Evolutionary conservation across 2,888 invertebrate species (phyloP), one percentile per base, ranked within the genome.

Genomic region (Invenusta paracnida): DNA sequence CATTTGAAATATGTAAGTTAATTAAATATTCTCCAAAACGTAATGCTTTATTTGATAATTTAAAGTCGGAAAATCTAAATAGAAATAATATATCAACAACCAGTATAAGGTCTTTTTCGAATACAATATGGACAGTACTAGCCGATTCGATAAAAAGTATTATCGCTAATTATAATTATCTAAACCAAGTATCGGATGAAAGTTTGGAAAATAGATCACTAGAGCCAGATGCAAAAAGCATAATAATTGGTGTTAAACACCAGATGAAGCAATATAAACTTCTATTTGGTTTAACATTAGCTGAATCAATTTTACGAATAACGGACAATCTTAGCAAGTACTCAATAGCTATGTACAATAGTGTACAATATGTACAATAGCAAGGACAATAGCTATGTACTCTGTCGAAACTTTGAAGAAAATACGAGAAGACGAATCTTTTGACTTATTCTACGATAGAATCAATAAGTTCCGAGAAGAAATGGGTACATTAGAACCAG

Each of bases 381-480:
- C 11, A 13, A 5, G 23, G 11, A 73, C 5, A 73, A 73, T 73
- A 73, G 73, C 48, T 73, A 73, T 73, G 73, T 25, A 73, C 23
- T 73, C 73, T 73, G 73, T 73, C 27, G 73, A 73, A 73, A 73
- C 73, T 73, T 73, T 73, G 73, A 73, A 73, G 73, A 73, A 73
- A 73, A 73, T 73, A 23, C 23, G 27, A 73, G 73, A 73, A 73
- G 73, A 73, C 73, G 48, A 48, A 73, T 73, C 73, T 73, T 73
- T 73, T 73, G 73, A 73, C 73, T 73, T 73, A 73, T 73, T 73
- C 73, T 73, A 73, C 27, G 73, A 73, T 73, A 73, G 73, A 73
- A 73, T 73, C 73, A 73, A 73, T 73, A 73, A 23, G 73, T 73
- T 23, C 73, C 27, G 73, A 73, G 73, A 73, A 73, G 73, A 73